Evolutionary conservation across 1,140 invertebrate genomes (phyloP).

Genomic region (Drosophila eugracilis): DNA sequence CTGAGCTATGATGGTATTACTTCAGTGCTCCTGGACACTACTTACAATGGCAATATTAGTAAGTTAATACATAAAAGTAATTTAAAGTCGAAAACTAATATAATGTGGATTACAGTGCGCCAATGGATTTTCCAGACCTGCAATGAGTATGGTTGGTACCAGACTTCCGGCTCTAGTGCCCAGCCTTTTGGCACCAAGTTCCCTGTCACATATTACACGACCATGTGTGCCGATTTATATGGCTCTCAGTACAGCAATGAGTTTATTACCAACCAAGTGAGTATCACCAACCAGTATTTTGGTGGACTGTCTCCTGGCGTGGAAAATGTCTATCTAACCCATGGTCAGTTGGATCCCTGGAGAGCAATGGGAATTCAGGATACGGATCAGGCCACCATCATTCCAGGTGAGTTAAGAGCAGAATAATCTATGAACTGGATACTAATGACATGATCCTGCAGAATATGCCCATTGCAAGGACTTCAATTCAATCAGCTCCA

Average conservation of each 20-base stretch:
- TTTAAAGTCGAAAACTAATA: too few species aligned
- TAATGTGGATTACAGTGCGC: conserved; percentile 84
- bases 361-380: conserved; percentile 86
- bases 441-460: conserved; percentile 49
- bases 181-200: conserved; percentile 88
- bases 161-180: conserved; percentile 87
- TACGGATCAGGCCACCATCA: conserved; percentile 57
- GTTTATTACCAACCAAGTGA: conserved; percentile 75
- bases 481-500: conserved; percentile 85
- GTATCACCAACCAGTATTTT: conserved; percentile 87
- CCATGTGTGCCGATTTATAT: conserved; percentile 89
- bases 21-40: conserved; percentile 50
- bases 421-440: background rate
- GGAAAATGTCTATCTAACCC: conserved; percentile 88
- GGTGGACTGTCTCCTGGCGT: conserved; percentile 86
- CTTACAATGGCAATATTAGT: conserved; percentile 65
- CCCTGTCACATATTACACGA: conserved; percentile 86
- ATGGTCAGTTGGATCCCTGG: conserved; percentile 89
- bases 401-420: conserved; percentile 56
- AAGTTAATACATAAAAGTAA: too few species aligned
- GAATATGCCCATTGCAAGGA: conserved; percentile 89
- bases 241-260: conserved; percentile 83
- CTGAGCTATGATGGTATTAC: conserved; percentile 68
- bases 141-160: conserved; percentile 91
- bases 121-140: conserved; percentile 91